A percentile compares a stretch with the other conserved stretches of the same genome.
Conservation (phyloP, 2,113 vertebrate species). For the Cochlearius cochlearius region DNA sequence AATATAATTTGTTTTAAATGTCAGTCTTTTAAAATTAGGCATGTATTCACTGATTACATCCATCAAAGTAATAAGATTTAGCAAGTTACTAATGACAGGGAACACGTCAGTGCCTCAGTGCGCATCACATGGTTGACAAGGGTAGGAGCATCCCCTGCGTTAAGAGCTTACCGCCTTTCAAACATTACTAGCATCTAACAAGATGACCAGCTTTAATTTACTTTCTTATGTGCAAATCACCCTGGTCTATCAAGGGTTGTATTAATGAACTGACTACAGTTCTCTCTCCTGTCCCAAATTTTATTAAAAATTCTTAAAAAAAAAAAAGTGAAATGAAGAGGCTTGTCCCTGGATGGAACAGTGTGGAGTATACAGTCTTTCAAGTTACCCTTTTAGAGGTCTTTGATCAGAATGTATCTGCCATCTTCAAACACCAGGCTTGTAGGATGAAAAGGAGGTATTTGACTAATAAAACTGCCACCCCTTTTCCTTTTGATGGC, state of each 20-base stretch:
- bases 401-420: conserved; percentile 19
- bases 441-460: conserved; percentile 28
- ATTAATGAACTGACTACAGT: neutral
- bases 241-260: neutral
- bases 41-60: neutral
- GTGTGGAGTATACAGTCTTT: neutral
- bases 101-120: neutral
- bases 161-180: neutral
- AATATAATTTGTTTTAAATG: neutral
- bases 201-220: neutral
- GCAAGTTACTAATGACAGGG: neutral
- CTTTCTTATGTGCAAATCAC: neutral
- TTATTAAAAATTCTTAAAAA: neutral
- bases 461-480: conserved; percentile 28
- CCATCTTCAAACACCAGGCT: conserved; percentile 21
- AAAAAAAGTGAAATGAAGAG: neutral
- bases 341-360: neutral
- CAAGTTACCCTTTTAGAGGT: neutral
- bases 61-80: neutral
- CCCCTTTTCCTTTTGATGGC: neutral
- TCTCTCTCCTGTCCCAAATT: neutral
- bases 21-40: neutral
- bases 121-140: neutral
- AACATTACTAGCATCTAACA: neutral
- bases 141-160: neutral